Percentiles rank a stretch among this genome's conserved stretches.
Evolutionary conservation across 2,797 vertebrate genomes (phyloP).

Genomic region (Anguilla megastoma): DNA sequence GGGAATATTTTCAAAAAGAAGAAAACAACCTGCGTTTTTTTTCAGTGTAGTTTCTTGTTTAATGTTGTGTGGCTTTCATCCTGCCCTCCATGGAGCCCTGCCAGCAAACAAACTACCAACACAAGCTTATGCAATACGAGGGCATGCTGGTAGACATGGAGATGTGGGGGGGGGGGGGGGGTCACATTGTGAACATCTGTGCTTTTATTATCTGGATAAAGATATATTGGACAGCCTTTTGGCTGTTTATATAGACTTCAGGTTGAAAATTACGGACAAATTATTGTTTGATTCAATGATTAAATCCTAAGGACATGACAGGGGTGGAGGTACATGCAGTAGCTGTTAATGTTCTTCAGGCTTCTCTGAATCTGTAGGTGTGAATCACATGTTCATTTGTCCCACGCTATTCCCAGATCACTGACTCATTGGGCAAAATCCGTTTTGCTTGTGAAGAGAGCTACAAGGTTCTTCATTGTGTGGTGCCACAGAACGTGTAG

Average conservation of each 20-base stretch:
- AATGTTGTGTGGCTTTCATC: background rate
- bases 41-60: background rate
- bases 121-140: background rate
- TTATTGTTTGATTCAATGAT: background rate
- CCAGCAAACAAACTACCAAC: background rate
- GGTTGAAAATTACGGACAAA: background rate
- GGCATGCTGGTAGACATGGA: background rate
- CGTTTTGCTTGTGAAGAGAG: background rate
- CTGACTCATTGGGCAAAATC: background rate
- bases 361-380: background rate
- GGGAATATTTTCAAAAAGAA: background rate
- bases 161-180: background rate
- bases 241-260: background rate
- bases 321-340: background rate
- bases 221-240: background rate
- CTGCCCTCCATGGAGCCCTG: background rate
- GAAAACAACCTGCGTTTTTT: background rate
- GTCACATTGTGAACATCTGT: background rate
- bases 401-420: background rate
- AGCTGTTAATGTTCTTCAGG: background rate
- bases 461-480: background rate
- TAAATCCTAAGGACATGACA: background rate
- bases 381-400: background rate
- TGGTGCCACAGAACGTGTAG: background rate
- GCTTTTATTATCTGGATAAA: background rate